Conservation (phyloP, 2,113 vertebrate species). For the Regulus satrapa region DNA sequence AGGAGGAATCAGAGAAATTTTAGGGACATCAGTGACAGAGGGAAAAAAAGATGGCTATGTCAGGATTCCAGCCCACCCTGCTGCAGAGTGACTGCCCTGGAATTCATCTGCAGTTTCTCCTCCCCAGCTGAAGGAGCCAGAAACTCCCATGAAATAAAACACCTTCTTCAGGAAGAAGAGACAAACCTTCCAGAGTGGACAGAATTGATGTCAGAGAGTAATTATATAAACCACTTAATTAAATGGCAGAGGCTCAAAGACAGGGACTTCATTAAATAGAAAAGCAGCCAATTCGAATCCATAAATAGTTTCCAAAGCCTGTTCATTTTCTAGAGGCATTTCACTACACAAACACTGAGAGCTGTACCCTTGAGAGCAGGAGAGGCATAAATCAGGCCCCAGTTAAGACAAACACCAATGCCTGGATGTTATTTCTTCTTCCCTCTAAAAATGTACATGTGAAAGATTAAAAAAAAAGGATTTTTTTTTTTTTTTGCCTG, state of each 20-base stretch:
- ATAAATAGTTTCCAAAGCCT: constrained; percentile 18
- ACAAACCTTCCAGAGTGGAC: neutral
- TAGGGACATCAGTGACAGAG: neutral
- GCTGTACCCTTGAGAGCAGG: neutral
- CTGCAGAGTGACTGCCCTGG: neutral
- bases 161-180: neutral
- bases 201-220: constrained; percentile 44
- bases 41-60: neutral
- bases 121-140: neutral
- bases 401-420: neutral
- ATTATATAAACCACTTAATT: constrained; percentile 46
- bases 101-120: neutral
- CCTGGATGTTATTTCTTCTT: neutral
- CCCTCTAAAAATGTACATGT: neutral
- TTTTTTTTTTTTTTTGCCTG: neutral
- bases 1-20: neutral
- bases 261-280: neutral
- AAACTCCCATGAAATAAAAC: neutral
- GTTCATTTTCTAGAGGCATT: neutral
- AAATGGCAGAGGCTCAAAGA: constrained; percentile 47
- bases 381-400: neutral
- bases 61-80: neutral
- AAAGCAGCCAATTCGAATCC: constrained; percentile 6
- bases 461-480: neutral
- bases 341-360: neutral